A percentile compares a stretch with the other conserved stretches of the same genome.
Evolutionary conservation across 2,797 vertebrate species (phyloP).

Genomic region (Pagetopsis macropterus): DNA sequence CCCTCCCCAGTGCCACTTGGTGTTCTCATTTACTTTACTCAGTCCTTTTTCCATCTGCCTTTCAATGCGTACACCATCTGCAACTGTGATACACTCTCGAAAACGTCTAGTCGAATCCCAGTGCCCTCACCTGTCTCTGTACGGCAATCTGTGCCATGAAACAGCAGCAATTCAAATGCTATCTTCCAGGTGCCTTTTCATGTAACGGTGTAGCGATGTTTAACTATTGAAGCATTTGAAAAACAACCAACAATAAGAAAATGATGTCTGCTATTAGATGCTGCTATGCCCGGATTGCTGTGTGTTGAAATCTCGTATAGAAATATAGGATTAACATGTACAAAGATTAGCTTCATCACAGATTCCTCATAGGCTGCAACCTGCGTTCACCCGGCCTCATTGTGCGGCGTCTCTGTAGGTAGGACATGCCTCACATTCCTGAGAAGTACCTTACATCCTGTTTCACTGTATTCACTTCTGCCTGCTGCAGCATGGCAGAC

Average conservation of each 20-base stretch:
- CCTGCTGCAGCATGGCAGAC: conserved; percentile 4
- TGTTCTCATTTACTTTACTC: conserved; percentile 34
- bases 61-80: conserved; percentile 27
- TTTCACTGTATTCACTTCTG: conserved; percentile 9
- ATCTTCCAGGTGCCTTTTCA: neutral
- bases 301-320: too few species aligned
- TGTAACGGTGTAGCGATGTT: neutral
- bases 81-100: conserved; percentile 14
- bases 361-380: neutral
- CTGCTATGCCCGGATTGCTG: neutral
- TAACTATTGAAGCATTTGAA: neutral
- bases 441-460: neutral
- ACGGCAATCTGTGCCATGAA: conserved; percentile 9
- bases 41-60: conserved; percentile 21
- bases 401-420: neutral
- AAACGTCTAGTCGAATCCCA: conserved; percentile 13
- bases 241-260: neutral
- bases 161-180: neutral
- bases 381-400: neutral
- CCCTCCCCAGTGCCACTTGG: conserved; percentile 10
- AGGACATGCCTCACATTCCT: conserved; percentile 7
- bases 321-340: neutral
- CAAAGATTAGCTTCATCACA: neutral
- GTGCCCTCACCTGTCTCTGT: neutral
- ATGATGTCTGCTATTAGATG: too few species aligned